Evolutionary conservation across 1,140 invertebrate genomes (phyloP).

Genomic region (Andrena cerasifolii): DNA sequence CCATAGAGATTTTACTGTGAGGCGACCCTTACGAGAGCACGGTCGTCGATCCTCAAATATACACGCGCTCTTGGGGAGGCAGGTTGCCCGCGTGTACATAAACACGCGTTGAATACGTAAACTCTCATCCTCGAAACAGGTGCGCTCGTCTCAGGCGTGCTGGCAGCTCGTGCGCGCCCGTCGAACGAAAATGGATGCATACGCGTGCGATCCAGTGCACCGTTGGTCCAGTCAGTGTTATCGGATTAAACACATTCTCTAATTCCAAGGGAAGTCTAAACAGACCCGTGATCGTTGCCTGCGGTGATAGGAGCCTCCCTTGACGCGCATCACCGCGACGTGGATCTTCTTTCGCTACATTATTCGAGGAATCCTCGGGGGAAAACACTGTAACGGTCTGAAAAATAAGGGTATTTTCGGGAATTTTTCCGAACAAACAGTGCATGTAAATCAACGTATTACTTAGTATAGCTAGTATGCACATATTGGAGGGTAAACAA

Average conservation of each 20-base stretch:
- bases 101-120: slow-evolving; percentile 55
- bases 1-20: not conserved
- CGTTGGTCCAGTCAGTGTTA: slow-evolving; percentile 39
- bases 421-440: no score
- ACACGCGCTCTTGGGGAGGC: not conserved
- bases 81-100: slow-evolving; percentile 30
- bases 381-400: no score
- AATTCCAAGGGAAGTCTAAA: slow-evolving; percentile 38
- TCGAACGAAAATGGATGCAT: slow-evolving; percentile 29
- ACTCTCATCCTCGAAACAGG: slow-evolving; percentile 42
- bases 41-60: slow-evolving; percentile 22
- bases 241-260: slow-evolving; percentile 51
- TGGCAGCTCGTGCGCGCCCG: not conserved
- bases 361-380: no score
- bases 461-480: no score
- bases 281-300: slow-evolving; percentile 27
- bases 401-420: no score
- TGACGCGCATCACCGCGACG: not conserved
- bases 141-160: slow-evolving; percentile 28
- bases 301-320: slow-evolving; percentile 15
- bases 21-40: not conserved
- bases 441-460: no score
- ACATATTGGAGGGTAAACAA: no score
- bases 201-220: slow-evolving; percentile 44
- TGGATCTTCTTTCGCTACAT: no score